A percentile compares a stretch with the other conserved stretches of the same genome.
phyloP scores from a whole-genome alignment of 2,113 vertebrate genomes.

The Takifugu flavidus region DNA sequence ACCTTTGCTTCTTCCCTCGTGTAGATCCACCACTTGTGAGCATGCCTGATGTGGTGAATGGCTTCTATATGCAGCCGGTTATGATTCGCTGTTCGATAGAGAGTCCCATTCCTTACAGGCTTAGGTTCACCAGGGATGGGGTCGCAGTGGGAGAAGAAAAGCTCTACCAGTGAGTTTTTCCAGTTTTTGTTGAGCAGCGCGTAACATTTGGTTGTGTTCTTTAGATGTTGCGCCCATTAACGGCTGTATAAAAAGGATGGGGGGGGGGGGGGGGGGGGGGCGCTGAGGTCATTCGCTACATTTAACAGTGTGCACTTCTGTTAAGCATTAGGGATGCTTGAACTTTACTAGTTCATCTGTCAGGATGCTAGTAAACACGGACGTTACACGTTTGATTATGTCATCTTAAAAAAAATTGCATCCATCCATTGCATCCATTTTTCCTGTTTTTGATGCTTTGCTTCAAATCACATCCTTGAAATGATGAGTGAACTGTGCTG shows the following conservation, averaged over 20 bases:
- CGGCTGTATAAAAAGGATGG: conserved; percentile 22
- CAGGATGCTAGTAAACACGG: conserved; percentile 37
- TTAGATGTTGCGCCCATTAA: conserved; percentile 24
- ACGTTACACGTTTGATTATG: conserved; percentile 49
- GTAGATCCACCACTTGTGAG: conserved; percentile 84
- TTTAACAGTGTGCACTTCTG: conserved; percentile 28
- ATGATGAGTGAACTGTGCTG: conserved; percentile 27
- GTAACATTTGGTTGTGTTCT: conserved; percentile 14
- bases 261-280: neutral
- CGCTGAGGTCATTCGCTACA: conserved; percentile 39
- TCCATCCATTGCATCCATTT: conserved; percentile 25
- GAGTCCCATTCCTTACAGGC: conserved; percentile 83
- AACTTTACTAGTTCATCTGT: conserved; percentile 52
- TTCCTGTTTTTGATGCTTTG: conserved; percentile 32
- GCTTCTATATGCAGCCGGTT: conserved; percentile 75
- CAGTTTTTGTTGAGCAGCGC: conserved; percentile 15
- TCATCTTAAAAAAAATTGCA: conserved; percentile 42
- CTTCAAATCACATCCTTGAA: conserved; percentile 46
- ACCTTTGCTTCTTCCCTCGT: conserved; percentile 39
- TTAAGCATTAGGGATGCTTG: conserved; percentile 40
- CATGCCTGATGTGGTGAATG: conserved; percentile 79
- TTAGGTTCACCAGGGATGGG: conserved; percentile 79
- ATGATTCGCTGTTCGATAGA: conserved; percentile 80
- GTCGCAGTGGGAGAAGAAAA: conserved; percentile 76
- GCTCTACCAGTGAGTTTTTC: conserved; percentile 77